Base-by-base conservation (phyloP, 2,113 vertebrate species). In the Pelmatolapia mariae region DNA sequence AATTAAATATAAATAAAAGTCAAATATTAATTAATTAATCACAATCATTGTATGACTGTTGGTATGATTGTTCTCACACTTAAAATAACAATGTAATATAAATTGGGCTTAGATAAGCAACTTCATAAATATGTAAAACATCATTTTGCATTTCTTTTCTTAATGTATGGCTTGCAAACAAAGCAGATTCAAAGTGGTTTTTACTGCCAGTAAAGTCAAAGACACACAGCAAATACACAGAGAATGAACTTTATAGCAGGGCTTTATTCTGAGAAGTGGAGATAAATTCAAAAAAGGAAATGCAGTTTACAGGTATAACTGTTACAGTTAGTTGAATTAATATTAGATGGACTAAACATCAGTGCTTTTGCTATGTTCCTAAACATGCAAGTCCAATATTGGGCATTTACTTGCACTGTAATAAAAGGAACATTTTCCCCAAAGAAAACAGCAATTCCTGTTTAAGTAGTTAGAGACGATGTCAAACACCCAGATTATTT, bases 381-480 rank as follows among this genome's bases (percentile, higher is more conserved):
- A 6, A 38, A 68, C 31, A 11, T 36, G 31, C 31, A 18, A 63
- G 59, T 63, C 29, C 16, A 36, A 73, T 26, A 16, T 10, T 10
- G 38, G 6, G 4, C 71, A 1, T 47, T 76, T 5, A 29, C 43
- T 47, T 29, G 10, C 15, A 47, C 9, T 47, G 43, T 47, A 47
- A 54, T 53, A n/a, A n/a, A 10, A 26, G 22, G 40, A 45, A 45
- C 43, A 18, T 76, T 47, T 76, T 4, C 15, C 40, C 3, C 15
- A 19, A 63, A 7, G 0, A 29, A 47, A 76, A 29, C 31, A 66
- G 7, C 61, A 47, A 38, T 8, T 66, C 61, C 18, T 5, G n/a
- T 8, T n/a, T n/a, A n/a, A 31, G 13, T 16, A 31, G 43, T 78
- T 31, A 50, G 24, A 78, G 43, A 78, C 43, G 0, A 0, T 31